Conservation (phyloP, 2,113 vertebrate species). For the Copsychus sechellarum region DNA sequence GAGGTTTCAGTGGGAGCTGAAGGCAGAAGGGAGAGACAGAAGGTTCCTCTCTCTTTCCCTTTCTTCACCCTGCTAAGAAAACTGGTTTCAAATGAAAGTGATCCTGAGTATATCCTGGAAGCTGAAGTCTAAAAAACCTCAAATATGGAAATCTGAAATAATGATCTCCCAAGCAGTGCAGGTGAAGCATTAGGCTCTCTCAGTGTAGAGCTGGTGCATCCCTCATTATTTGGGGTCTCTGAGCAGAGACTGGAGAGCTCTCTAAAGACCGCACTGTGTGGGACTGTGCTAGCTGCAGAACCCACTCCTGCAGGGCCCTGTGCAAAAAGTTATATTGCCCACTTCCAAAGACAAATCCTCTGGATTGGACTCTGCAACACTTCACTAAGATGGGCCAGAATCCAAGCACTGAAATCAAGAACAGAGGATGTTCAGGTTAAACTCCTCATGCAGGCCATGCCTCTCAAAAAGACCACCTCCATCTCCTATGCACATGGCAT, state of each 20-base stretch:
- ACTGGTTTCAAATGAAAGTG: not conserved
- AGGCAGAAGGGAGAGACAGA: not conserved
- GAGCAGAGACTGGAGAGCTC: not conserved
- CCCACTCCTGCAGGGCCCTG: not conserved
- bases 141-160: not conserved
- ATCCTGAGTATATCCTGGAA: not conserved
- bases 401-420: not conserved
- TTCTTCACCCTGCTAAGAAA: not conserved
- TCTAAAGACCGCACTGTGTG: rapidly evolving
- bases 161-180: not conserved
- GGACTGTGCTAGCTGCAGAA: not conserved
- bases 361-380: rapidly evolving
- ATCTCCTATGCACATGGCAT: rapidly evolving
- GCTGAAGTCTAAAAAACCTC: not conserved
- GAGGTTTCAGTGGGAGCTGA: not conserved
- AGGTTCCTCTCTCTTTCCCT: not conserved
- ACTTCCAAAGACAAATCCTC: not conserved
- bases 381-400: not conserved
- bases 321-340: not conserved
- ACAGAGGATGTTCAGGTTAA: not conserved
- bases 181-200: not conserved
- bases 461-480: not conserved
- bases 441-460: not conserved
- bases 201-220: not conserved
- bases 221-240: not conserved